These are phyloP conservation scores for Brachyhypopomus occidentalis DNA, from an alignment of 2,113 vertebrate genomes.

Conservation along the genomic window DNA sequence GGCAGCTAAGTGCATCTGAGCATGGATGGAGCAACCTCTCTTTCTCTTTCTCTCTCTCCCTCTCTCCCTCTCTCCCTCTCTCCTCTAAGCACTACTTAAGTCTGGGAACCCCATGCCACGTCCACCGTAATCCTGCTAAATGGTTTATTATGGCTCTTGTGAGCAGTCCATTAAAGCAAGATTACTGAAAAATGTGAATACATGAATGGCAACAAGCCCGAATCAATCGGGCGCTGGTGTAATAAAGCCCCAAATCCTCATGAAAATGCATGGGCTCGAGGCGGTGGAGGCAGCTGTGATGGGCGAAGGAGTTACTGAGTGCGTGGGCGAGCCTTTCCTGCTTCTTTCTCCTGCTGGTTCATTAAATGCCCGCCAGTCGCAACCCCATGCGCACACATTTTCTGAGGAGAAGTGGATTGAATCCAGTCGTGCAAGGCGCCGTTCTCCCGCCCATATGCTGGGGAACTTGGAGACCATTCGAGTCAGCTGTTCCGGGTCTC, in stretches of 20 bases:
- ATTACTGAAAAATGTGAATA: constrained; percentile 40
- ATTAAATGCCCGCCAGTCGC: not conserved
- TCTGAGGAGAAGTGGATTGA: not conserved
- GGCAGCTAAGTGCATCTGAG: not conserved
- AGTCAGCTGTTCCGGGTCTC: not conserved
- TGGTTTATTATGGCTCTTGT: constrained; percentile 45
- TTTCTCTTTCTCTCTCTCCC: not conserved
- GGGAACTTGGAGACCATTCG: not conserved
- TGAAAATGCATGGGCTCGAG: constrained; percentile 44
- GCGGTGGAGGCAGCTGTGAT: too few relatives aligned
- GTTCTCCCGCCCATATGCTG: constrained; percentile 19
- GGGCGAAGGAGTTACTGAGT: not conserved
- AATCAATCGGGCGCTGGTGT: constrained; percentile 39
- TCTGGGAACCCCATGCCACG: constrained; percentile 6
- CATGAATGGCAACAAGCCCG: constrained; percentile 42
- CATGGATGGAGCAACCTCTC: not conserved
- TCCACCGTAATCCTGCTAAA: constrained; percentile 50
- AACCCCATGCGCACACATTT: not conserved
- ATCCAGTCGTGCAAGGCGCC: constrained; percentile 5
- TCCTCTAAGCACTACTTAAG: constrained; percentile 21
- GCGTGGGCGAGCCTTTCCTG: not conserved
- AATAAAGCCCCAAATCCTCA: constrained; percentile 48
- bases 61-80: not conserved
- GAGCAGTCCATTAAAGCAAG: constrained; percentile 46
- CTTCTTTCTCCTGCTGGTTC: constrained; percentile 1